Evolutionary conservation across 2,113 vertebrate species (phyloP), one percentile per base, ranked within the genome.

Genomic region (Aldabrachelys gigantea): DNA sequence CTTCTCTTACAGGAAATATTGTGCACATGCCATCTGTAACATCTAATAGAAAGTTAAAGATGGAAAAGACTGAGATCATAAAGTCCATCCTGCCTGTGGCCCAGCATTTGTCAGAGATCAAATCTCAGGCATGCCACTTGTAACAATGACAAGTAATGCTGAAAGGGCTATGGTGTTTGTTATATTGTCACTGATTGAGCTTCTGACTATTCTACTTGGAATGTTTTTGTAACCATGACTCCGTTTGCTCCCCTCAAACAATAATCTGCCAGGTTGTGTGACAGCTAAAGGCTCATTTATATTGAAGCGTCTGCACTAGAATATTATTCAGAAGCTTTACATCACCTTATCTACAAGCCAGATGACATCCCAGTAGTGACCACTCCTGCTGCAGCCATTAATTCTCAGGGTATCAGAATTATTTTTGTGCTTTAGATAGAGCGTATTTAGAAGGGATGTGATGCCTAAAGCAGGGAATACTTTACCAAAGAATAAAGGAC

Each of bases 281-380:
- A 76, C 44, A 50, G 78, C 76, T 89, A 82, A 93, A 88, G 84
- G 85, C 85, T 93, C 54, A 56, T 97, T 95, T 89, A 50, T 91
- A 90, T 56, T 72, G 80, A 80, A 84, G 47, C 89, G 91, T 87
- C 83, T 95, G 38, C 90, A 85, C 54, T 94, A 92, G 93, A 88
- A 87, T 90, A 49, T 95, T 92, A 96, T 96, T 92, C 93, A 94
- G 94, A 62, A 88, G 93, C 69, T 89, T 96, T 90, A 49, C 81
- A n/a, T 87, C 62, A 29, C 50, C 82, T 97, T 96, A 92, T 96
- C 94, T 88, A 8, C 84, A 53, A 94, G 86, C 94, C 96, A 96
- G 96, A 94, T 95, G 90, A 92, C 89, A 62, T 57, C 97, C 82
- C 86, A 97, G 96, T 62, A 0, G 69, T 84, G 83, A 84, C 80